These are phyloP conservation scores for Chrysolophus pictus DNA, from an alignment of 2,797 vertebrate species.

Conservation along the genomic window DNA sequence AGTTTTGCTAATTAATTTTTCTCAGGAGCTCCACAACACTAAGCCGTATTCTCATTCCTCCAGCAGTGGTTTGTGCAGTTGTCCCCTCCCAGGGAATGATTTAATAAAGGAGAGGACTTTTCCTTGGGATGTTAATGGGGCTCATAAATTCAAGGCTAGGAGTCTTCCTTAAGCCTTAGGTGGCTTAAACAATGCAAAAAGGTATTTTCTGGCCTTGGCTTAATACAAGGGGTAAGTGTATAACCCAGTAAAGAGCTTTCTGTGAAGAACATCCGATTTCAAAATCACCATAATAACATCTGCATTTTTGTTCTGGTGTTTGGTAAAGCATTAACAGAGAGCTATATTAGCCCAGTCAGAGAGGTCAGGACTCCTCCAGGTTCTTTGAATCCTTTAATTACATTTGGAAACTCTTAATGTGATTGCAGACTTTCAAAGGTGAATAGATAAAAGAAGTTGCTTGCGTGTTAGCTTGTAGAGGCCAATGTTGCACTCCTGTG, in stretches of 20 bases:
- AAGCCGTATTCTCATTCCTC: neutral
- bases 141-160: conserved; percentile 49
- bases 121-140: conserved; percentile 7
- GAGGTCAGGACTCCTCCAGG: neutral
- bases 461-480: neutral
- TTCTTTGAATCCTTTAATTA: neutral
- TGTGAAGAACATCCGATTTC: neutral
- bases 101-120: conserved; percentile 34
- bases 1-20: conserved; percentile 60
- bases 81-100: conserved; percentile 24
- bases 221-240: neutral
- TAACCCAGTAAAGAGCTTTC: neutral
- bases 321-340: neutral
- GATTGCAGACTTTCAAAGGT: neutral
- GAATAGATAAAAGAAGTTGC: neutral
- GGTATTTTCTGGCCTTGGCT: neutral
- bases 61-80: neutral
- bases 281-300: neutral
- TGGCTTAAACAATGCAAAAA: neutral
- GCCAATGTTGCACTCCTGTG: neutral
- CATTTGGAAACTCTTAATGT: neutral
- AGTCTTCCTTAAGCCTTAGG: neutral
- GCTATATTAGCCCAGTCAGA: neutral
- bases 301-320: neutral
- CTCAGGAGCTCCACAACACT: conserved; percentile 3